phyloP scores from a whole-genome alignment of 2,113 vertebrate genomes.

The Nothocercus nigrocapillus region DNA sequence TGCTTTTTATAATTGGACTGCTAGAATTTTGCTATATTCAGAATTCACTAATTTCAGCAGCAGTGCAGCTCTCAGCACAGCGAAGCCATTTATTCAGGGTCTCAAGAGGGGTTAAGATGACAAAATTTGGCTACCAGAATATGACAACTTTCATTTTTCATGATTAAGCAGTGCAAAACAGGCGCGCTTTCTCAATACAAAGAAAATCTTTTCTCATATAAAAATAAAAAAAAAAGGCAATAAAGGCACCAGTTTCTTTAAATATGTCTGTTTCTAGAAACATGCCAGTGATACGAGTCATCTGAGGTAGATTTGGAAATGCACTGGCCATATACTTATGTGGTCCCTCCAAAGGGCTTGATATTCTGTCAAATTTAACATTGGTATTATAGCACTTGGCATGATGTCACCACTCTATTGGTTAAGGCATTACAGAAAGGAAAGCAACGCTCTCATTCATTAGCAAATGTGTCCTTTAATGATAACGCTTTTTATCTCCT shows the following conservation, averaged over 20 bases:
- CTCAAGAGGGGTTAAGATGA: not conserved
- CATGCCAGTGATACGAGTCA: not conserved
- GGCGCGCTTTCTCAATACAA: not conserved
- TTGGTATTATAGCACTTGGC: not conserved
- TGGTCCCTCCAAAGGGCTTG: not conserved
- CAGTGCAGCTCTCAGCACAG: not conserved
- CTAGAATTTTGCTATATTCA: not conserved
- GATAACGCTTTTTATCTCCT: constrained; percentile 14
- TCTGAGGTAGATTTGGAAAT: not conserved
- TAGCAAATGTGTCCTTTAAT: constrained; percentile 2
- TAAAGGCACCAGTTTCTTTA: not conserved
- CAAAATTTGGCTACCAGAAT: not conserved
- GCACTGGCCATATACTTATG: not conserved
- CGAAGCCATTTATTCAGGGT: not conserved
- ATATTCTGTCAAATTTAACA: not conserved
- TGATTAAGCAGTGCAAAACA: not conserved
- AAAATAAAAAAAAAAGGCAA: not conserved
- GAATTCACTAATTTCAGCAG: not conserved
- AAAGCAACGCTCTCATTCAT: not conserved
- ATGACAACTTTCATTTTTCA: not conserved
- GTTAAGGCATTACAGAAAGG: not conserved
- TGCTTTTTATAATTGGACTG: not conserved
- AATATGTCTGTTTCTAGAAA: not conserved
- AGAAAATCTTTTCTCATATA: not conserved
- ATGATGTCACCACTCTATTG: not conserved